Evolutionary conservation across 2,113 vertebrate species (phyloP).

Genomic region (Sinocyclocheilus grahami): DNA sequence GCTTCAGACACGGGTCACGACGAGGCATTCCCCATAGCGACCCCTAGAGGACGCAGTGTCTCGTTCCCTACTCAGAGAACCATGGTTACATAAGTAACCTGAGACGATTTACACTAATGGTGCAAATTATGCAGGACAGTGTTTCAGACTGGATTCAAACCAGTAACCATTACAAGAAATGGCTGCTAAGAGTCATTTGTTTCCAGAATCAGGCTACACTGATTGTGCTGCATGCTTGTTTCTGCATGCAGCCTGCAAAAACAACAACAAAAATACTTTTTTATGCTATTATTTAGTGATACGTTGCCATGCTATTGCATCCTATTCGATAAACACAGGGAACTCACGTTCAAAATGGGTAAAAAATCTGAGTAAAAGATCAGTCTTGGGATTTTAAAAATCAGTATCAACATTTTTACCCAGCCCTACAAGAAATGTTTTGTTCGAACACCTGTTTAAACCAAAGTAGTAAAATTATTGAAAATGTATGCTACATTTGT

Average conservation of each 20-base stretch:
- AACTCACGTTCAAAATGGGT: background rate
- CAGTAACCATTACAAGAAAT: background rate
- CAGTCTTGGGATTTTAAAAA: background rate
- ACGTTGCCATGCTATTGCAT: background rate
- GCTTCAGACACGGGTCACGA: too few relatives aligned
- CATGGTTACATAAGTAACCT: too few relatives aligned
- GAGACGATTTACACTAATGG: too few relatives aligned
- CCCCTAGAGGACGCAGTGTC: too few relatives aligned
- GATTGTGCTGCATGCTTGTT: background rate
- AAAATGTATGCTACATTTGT: background rate
- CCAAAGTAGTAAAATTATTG: background rate
- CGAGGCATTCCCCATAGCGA: too few relatives aligned
- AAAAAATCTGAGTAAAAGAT: too few relatives aligned
- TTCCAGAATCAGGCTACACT: background rate
- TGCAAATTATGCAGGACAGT: too few relatives aligned
- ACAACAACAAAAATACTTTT: too few relatives aligned
- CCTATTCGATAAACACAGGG: background rate
- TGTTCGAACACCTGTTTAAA: background rate
- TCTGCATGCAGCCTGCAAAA: background rate
- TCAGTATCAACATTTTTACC: background rate
- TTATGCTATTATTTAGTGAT: background rate
- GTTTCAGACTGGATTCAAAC: background rate
- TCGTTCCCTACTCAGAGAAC: too few relatives aligned
- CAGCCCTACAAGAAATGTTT: background rate
- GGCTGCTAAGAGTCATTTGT: background rate